These are phyloP conservation scores for Eledone cirrhosa DNA, from an alignment of 2,888 invertebrate genomes.

Conservation along the genomic window DNA sequence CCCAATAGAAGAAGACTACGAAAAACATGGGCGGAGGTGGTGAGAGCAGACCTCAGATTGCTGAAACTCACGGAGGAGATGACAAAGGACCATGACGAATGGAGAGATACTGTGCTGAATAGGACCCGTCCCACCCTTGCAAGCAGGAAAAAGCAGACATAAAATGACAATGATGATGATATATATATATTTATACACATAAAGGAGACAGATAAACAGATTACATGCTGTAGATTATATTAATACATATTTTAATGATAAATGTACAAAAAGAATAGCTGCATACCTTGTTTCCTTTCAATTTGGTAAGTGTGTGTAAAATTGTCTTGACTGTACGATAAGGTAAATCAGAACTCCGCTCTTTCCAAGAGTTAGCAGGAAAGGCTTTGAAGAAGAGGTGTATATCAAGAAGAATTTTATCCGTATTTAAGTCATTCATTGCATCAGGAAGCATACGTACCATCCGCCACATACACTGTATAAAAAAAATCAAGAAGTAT, in stretches of 20 bases:
- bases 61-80: too few relatives aligned
- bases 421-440: conserved; percentile 69
- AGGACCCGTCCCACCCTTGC: too few relatives aligned
- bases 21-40: too few relatives aligned
- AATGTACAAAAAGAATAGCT: neutral
- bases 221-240: too few relatives aligned
- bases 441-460: conserved; percentile 87
- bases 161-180: too few relatives aligned
- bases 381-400: conserved; percentile 88
- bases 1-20: too few relatives aligned
- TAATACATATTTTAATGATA: neutral
- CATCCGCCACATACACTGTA: conserved; percentile 91
- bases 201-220: too few relatives aligned
- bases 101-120: too few relatives aligned
- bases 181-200: too few relatives aligned
- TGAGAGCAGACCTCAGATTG: too few relatives aligned
- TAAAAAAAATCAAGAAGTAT: conserved; percentile 30
- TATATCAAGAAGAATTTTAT: conserved; percentile 76
- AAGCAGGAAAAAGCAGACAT: too few relatives aligned
- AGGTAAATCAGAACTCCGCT: conserved; percentile 82
- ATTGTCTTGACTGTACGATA: conserved; percentile 87
- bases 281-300: conserved; percentile 77
- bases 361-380: conserved; percentile 88
- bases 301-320: conserved; percentile 88
- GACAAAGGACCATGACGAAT: too few relatives aligned